Evolutionary conservation across 1,140 invertebrate genomes (phyloP).

Genomic region (honey bee (Apis mellifera)): Amel_HAv3.1 CM009946.2:6148501-6149000

Average conservation of each 20-base stretch:
- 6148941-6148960: neutral
- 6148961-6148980: too few relatives aligned
- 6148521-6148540: too few relatives aligned
- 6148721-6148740: constrained; percentile 29
- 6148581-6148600: neutral
- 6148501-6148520: too few relatives aligned
- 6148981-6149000: neutral
- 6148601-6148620: neutral
- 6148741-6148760: neutral
- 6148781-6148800: neutral
- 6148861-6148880: constrained; percentile 39
- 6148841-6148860: constrained; percentile 32
- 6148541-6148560: too few relatives aligned
- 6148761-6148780: too few relatives aligned
- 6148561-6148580: neutral
- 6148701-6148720: constrained; percentile 14
- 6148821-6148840: constrained; percentile 34
- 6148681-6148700: constrained; percentile 35
- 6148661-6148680: too few relatives aligned
- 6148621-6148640: neutral
- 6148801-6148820: neutral
- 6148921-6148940: constrained; percentile 6
- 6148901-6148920: constrained; percentile 34
- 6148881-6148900: constrained; percentile 41
- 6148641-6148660: neutral